Percentiles rank a stretch among this genome's conserved stretches.
Evolutionary conservation across 2,113 vertebrate genomes (phyloP).

Genomic region (Dipodomys merriami): DNA sequence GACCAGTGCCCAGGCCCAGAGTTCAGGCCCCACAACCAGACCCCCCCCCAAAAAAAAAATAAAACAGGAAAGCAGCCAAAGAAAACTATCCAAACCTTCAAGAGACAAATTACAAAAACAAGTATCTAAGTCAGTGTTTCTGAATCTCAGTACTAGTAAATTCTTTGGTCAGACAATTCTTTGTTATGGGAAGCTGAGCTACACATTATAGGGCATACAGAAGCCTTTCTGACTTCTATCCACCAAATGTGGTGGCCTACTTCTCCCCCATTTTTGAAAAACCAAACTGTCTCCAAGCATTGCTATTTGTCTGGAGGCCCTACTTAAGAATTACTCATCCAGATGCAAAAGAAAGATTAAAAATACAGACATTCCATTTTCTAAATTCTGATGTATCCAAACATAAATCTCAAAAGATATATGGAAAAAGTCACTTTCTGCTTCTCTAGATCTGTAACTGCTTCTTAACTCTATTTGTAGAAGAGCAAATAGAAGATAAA

Average conservation of each 20-base stretch:
- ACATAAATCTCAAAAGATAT: background rate
- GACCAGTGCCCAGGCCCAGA: too few species aligned
- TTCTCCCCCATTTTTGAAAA: background rate
- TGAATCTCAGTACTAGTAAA: background rate
- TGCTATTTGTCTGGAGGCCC: background rate
- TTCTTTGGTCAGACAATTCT: background rate
- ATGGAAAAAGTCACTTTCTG: background rate
- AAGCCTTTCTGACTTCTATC: background rate
- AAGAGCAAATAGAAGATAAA: background rate
- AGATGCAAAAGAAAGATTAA: slow-evolving; percentile 3
- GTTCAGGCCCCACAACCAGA: too few species aligned
- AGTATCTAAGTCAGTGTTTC: background rate
- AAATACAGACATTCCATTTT: slow-evolving; percentile 31
- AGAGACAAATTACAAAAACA: background rate
- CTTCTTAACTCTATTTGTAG: slow-evolving; percentile 24
- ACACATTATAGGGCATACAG: background rate
- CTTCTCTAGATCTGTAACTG: slow-evolving; percentile 32
- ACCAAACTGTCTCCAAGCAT: background rate
- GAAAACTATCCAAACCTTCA: background rate
- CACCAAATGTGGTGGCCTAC: background rate
- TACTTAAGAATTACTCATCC: background rate
- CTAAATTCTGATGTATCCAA: background rate
- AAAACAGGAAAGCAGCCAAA: slow-evolving; percentile 25
- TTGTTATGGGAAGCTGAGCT: background rate
- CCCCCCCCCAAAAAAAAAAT: background rate